Conservation (phyloP, 2,797 vertebrate genomes). For the Pipistrellus pygmaeus region DNA sequence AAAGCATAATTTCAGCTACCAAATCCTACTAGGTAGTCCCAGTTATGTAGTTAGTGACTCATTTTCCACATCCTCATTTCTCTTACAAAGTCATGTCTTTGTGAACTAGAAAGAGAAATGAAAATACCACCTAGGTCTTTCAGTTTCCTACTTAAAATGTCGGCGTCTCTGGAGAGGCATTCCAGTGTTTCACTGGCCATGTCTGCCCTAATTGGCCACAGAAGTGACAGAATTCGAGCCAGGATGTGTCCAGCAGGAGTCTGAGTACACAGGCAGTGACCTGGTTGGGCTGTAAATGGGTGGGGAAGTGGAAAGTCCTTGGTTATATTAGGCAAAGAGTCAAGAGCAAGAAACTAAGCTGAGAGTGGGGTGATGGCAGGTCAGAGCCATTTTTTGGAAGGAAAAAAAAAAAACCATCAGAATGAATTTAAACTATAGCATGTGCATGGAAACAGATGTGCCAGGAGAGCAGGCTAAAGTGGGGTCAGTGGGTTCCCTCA, state of each 20-base stretch:
- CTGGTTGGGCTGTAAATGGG: constrained; percentile 67
- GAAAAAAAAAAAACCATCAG: neutral
- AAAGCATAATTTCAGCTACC: constrained; percentile 65
- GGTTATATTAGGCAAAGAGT: constrained; percentile 43
- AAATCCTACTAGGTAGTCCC: constrained; percentile 62
- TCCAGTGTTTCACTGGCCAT: constrained; percentile 72
- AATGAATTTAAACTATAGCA: neutral
- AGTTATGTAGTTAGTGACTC: constrained; percentile 77
- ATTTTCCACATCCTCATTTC: constrained; percentile 79
- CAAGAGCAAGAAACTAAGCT: constrained; percentile 63
- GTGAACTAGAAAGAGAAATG: constrained; percentile 78
- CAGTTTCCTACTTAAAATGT: constrained; percentile 79
- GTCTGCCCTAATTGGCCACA: constrained; percentile 74
- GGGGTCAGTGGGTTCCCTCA: neutral
- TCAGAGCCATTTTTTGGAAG: neutral
- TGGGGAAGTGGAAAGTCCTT: constrained; percentile 74
- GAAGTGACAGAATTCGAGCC: constrained; percentile 68
- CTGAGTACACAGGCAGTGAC: constrained; percentile 48
- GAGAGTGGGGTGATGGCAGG: constrained; percentile 72
- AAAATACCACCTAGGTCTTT: constrained; percentile 79
- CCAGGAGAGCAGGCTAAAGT: neutral
- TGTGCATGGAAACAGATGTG: neutral
- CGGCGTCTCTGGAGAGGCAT: constrained; percentile 75
- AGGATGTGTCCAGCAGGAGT: constrained; percentile 67
- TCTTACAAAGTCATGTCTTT: constrained; percentile 80